Evolutionary conservation across 1,140 invertebrate genomes (phyloP).

Genomic region (Anastrepha ludens): DNA sequence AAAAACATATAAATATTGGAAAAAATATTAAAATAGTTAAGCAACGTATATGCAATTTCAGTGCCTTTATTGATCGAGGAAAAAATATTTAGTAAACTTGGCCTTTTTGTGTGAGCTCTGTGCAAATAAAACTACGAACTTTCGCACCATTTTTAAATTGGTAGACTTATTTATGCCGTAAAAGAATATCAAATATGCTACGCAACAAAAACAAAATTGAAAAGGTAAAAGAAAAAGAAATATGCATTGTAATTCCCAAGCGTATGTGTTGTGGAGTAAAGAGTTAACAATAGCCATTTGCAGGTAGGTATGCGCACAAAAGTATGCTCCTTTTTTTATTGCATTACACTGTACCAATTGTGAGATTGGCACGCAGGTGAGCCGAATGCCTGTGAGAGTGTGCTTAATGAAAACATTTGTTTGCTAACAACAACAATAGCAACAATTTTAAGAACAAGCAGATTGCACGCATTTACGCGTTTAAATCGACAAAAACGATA

Average conservation of each 20-base stretch:
- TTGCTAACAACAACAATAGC: not conserved
- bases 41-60: not conserved
- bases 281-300: not conserved
- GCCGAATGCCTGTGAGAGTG: not conserved
- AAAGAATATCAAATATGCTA: not conserved
- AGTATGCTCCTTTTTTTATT: constrained; percentile 9
- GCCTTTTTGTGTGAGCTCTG: not conserved
- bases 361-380: constrained; percentile 25
- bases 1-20: not conserved
- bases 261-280: not conserved
- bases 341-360: not conserved
- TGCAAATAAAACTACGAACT: not conserved
- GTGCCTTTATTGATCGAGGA: not conserved
- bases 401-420: constrained; percentile 1
- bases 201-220: not conserved
- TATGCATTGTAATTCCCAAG: constrained; percentile 25
- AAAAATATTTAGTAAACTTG: not conserved
- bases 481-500: constrained; percentile 26
- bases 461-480: constrained; percentile 32
- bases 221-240: not conserved
- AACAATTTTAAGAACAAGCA: constrained; percentile 16
- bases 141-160: constrained; percentile 44
- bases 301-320: not conserved
- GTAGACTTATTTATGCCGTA: constrained; percentile 3
- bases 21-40: constrained; percentile 11